Base-by-base conservation (phyloP, 1,140 invertebrate genomes). In the Plectrocnemia conspersa region DNA sequence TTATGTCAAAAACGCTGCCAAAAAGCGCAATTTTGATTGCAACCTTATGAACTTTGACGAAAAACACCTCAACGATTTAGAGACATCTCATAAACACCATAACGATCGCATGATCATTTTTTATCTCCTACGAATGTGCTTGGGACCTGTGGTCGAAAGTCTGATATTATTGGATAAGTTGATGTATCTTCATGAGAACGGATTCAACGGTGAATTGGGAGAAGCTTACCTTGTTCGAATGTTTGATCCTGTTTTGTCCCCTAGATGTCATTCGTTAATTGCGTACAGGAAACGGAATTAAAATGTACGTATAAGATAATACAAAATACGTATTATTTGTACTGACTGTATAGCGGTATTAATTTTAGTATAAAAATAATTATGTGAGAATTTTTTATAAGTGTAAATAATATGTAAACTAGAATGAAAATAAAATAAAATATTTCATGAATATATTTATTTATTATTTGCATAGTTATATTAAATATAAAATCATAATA, bases 161-260 rank as follows among this genome's bases (percentile, higher is more conserved):
- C 71, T 92, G 1, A 86, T 96, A 60, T 74, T 95, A 38, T 70
- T 95, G 15, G 93, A 97, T 72, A 80, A 91, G 66, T 67, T 89
- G 19, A 69, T 93, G 47, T 95, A 80, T 77, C 78, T 97, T 5
- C 66, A 79, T 53, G 88, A 93, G 68, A 73, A 79, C 64, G 77
- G 77, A 21, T 79, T 82, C 64, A 62, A 72, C 2, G 73, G 81
- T 50, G 75, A 81, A 11, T 80, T 77, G 71, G 63, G 74, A 1
- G 74, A 82, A 56, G 76, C 82, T n/a, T 81, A 77, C 72, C 65
- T 90, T 32, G 77, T 87, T 16, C 77, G 82, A 63, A 67, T 90
- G 36, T 91, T 92, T 69, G 82, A 91, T 76, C 82, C 86, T 16
- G 70, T 83, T 9, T 67, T 88, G 40, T 91, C 88, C 6, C 88